Percentiles rank a stretch among this genome's conserved stretches.
These are phyloP conservation scores for Zootermopsis nevadensis DNA, from an alignment of 2,888 invertebrate species.

Conservation along the genomic window DNA sequence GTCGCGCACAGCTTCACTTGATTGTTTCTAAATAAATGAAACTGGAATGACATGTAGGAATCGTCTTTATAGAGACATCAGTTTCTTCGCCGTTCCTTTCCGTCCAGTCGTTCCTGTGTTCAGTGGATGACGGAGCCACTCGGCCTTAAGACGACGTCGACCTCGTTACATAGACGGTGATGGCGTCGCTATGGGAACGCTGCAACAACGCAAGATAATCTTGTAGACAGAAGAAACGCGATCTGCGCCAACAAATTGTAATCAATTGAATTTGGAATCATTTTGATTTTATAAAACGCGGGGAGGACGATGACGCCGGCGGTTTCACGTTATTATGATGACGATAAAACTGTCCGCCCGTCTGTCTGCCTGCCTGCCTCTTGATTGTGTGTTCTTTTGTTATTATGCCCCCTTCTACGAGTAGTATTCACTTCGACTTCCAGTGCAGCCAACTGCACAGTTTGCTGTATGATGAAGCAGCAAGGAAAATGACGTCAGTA, in stretches of 20 bases:
- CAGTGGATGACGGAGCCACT: slow-evolving; percentile 8
- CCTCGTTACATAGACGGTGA: slow-evolving; percentile 13
- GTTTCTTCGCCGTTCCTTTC: background rate
- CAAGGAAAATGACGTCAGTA: too few relatives aligned
- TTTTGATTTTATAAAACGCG: slow-evolving; percentile 41
- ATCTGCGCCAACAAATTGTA: slow-evolving; percentile 44
- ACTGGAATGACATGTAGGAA: background rate
- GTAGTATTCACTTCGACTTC: background rate
- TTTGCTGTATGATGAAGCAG: too few relatives aligned
- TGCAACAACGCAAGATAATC: slow-evolving; percentile 39
- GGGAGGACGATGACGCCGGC: slow-evolving; percentile 19
- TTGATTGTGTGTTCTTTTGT: slow-evolving; percentile 33
- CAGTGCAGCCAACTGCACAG: background rate
- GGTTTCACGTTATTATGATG: slow-evolving; percentile 29
- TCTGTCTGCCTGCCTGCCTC: background rate
- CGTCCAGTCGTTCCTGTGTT: background rate
- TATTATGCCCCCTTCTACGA: background rate
- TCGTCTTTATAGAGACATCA: background rate
- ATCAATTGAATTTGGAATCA: slow-evolving; percentile 45
- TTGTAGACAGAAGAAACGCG: slow-evolving; percentile 43
- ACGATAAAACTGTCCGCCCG: slow-evolving; percentile 18
- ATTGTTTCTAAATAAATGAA: background rate
- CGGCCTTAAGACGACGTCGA: slow-evolving; percentile 10
- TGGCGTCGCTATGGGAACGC: slow-evolving; percentile 38
- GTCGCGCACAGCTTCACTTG: too few relatives aligned